Evolutionary conservation across 2,888 invertebrate species (phyloP).

Genomic region (Nineta flava): DNA sequence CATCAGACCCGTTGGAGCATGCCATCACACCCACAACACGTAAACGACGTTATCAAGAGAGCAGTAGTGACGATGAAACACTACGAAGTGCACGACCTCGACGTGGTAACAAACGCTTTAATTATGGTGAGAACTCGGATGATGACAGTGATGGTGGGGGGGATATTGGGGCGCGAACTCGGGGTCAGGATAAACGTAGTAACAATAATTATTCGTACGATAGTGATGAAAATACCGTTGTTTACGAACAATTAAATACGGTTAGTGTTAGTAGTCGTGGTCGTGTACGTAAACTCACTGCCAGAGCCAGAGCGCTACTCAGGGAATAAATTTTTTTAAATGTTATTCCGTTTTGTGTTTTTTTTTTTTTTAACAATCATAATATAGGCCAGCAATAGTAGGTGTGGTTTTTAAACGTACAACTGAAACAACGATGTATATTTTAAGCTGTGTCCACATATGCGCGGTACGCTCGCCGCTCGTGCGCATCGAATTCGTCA

Average conservation of each 20-base stretch:
- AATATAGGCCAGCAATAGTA: too few species aligned
- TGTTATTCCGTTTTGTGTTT: neutral
- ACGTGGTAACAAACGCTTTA: slow-evolving; percentile 20
- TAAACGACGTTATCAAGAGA: slow-evolving; percentile 8
- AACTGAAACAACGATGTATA: too few species aligned
- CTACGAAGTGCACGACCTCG: slow-evolving; percentile 13
- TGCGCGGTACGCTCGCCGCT: too few species aligned
- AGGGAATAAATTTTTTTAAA: slow-evolving; percentile 23
- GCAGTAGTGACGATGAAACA: slow-evolving; percentile 8
- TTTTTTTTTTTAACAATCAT: too few species aligned
- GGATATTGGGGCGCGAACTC: slow-evolving; percentile 10
- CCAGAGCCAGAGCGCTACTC: slow-evolving; percentile 54
- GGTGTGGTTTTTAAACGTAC: too few species aligned
- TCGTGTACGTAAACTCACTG: slow-evolving; percentile 66
- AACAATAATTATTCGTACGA: slow-evolving; percentile 13
- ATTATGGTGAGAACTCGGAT: slow-evolving; percentile 24
- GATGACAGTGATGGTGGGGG: slow-evolving; percentile 15
- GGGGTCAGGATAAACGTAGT: slow-evolving; percentile 7
- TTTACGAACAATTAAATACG: slow-evolving; percentile 20
- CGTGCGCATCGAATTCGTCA: too few species aligned
- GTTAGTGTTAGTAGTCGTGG: slow-evolving; percentile 62
- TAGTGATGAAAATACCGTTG: slow-evolving; percentile 14
- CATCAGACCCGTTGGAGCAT: slow-evolving; percentile 12
- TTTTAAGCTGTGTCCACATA: too few species aligned
- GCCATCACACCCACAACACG: neutral